Conservation (phyloP, 2,797 vertebrate genomes). For the Chlorospingus semifuscus region DNA sequence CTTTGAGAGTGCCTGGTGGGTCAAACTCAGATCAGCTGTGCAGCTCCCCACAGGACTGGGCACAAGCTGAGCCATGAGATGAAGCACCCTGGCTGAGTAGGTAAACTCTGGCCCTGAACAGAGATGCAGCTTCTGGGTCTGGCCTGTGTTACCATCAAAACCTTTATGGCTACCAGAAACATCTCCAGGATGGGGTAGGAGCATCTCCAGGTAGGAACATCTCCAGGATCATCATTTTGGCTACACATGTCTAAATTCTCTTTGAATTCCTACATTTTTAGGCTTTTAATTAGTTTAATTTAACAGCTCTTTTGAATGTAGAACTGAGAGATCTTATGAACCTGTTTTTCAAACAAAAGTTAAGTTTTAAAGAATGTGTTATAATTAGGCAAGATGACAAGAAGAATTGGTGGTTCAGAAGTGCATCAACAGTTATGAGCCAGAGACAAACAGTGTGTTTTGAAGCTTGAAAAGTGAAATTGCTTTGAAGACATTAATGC, state of each 20-base stretch:
- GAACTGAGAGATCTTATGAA: not conserved
- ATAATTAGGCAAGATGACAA: not conserved
- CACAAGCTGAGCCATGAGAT: not conserved
- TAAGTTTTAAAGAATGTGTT: not conserved
- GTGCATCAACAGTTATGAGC: not conserved
- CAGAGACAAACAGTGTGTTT: not conserved
- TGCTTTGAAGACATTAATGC: not conserved
- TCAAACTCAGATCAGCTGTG: not conserved
- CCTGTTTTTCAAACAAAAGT: not conserved
- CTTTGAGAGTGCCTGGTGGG: not conserved
- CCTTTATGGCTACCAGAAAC: not conserved
- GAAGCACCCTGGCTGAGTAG: not conserved
- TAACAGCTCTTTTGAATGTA: not conserved
- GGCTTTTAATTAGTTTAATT: not conserved
- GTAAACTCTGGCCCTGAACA: not conserved
- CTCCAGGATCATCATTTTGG: not conserved
- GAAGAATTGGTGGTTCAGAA: not conserved
- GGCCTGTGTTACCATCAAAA: not conserved
- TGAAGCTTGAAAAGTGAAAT: not conserved
- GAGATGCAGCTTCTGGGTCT: not conserved
- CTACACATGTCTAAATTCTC: not conserved
- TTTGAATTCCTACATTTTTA: not conserved
- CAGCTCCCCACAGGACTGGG: not conserved
- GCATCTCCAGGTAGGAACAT: not conserved
- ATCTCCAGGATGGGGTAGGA: not conserved